Conservation (phyloP, 2,888 invertebrate genomes). For the Tipula vernalis region DNA sequence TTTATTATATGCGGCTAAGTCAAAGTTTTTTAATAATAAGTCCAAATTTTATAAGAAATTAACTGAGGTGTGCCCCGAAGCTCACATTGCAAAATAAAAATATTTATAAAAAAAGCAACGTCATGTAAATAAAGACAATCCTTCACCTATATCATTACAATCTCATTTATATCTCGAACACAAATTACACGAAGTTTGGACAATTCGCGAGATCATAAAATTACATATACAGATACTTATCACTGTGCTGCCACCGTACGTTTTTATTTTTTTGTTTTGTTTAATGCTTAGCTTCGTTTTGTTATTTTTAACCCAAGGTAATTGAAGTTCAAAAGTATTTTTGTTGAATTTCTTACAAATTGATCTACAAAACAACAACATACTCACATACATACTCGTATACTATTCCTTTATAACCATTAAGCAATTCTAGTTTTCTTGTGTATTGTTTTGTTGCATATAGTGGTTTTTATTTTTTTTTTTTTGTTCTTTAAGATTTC, state of each 20-base stretch:
- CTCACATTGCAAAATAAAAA: too few relatives aligned
- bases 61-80: too few relatives aligned
- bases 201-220: not conserved
- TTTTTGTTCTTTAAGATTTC: constrained; percentile 5
- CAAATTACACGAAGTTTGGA: not conserved
- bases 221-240: not conserved
- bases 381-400: not conserved
- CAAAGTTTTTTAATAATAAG: too few relatives aligned
- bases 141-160: not conserved
- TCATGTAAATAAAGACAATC: not conserved
- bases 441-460: not conserved
- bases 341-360: not conserved
- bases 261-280: not conserved
- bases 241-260: not conserved
- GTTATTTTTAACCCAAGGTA: not conserved
- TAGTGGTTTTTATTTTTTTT: not conserved
- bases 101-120: too few relatives aligned
- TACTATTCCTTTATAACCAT: not conserved
- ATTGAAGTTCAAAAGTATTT: constrained; percentile 4
- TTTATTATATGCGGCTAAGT: too few relatives aligned
- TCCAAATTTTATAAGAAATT: too few relatives aligned
- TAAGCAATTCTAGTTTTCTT: not conserved
- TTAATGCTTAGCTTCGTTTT: not conserved
- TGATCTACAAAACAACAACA: constrained; percentile 4
- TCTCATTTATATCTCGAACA: not conserved